Evolutionary conservation across 2,888 invertebrate species (phyloP).

Genomic region (Hemithea aestivaria): DNA sequence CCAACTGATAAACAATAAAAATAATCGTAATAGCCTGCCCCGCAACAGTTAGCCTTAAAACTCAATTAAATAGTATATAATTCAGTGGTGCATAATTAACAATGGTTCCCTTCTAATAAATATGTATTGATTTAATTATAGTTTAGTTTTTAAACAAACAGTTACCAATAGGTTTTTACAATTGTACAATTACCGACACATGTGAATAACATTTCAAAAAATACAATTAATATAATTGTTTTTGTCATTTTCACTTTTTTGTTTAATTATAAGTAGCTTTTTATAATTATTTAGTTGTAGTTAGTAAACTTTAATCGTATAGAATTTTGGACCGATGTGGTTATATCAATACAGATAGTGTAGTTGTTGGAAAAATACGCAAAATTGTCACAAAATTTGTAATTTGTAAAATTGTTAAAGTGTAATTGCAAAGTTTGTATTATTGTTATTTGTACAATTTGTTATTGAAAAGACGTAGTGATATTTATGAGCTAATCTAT

Average conservation of each 20-base stretch:
- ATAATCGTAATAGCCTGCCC: too few relatives aligned
- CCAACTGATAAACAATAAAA: too few relatives aligned
- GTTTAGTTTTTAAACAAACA: slow-evolving; percentile 55
- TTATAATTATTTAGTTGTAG: slow-evolving; percentile 11
- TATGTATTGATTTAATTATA: slow-evolving; percentile 31
- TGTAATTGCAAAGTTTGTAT: slow-evolving; percentile 12
- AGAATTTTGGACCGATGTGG: slow-evolving; percentile 7
- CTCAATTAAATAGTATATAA: too few relatives aligned
- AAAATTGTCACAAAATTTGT: slow-evolving; percentile 16
- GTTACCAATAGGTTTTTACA: slow-evolving; percentile 62
- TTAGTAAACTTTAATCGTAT: slow-evolving; percentile 7
- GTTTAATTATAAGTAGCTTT: slow-evolving; percentile 22
- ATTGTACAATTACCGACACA: slow-evolving; percentile 53
- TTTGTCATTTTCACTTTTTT: slow-evolving; percentile 8
- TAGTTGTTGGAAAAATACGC: slow-evolving; percentile 9
- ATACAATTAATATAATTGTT: background rate
- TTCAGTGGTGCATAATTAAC: too few relatives aligned
- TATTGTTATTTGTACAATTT: slow-evolving; percentile 14
- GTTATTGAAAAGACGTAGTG: too few relatives aligned
- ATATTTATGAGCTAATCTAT: too few relatives aligned
- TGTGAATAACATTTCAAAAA: background rate
- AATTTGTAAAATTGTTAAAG: slow-evolving; percentile 12
- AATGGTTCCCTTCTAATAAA: too few relatives aligned
- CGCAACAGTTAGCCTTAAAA: too few relatives aligned
- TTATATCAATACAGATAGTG: slow-evolving; percentile 7